A percentile compares a stretch with the other conserved stretches of the same genome.
These are phyloP conservation scores for Pachydiplax longipennis DNA, from an alignment of 2,888 invertebrate genomes.

Conservation along the genomic window DNA sequence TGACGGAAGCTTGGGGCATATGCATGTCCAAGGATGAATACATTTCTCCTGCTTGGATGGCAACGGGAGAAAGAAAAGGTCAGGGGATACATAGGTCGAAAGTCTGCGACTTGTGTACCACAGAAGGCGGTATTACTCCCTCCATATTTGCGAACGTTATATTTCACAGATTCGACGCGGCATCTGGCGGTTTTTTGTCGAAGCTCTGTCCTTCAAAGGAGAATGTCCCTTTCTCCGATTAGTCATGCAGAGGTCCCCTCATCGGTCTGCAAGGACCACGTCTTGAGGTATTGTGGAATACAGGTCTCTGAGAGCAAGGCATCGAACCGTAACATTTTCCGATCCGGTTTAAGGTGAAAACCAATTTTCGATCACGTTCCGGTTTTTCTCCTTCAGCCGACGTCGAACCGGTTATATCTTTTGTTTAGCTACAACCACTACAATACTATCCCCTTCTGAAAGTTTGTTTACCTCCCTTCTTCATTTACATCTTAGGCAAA, in stretches of 20 bases:
- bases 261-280: background rate
- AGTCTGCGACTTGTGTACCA: background rate
- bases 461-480: too few species aligned
- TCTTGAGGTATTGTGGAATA: background rate
- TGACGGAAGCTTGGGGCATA: background rate
- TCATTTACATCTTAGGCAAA: too few species aligned
- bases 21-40: background rate
- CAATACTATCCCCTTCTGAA: too few species aligned
- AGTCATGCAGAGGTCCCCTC: background rate
- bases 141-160: background rate
- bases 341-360: too few species aligned
- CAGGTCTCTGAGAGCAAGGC: background rate
- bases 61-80: background rate
- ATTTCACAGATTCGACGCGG: slow-evolving; percentile 12
- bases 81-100: background rate
- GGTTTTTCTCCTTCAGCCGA: too few species aligned
- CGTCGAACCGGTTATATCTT: too few species aligned
- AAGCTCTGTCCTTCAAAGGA: background rate
- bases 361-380: too few species aligned
- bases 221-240: slow-evolving; percentile 34
- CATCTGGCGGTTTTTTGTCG: background rate
- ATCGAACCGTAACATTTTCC: too few species aligned
- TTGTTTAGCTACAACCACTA: too few species aligned
- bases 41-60: background rate
- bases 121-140: background rate